Conservation (phyloP, 2,888 invertebrate species). For the Hydraecia micacea region DNA sequence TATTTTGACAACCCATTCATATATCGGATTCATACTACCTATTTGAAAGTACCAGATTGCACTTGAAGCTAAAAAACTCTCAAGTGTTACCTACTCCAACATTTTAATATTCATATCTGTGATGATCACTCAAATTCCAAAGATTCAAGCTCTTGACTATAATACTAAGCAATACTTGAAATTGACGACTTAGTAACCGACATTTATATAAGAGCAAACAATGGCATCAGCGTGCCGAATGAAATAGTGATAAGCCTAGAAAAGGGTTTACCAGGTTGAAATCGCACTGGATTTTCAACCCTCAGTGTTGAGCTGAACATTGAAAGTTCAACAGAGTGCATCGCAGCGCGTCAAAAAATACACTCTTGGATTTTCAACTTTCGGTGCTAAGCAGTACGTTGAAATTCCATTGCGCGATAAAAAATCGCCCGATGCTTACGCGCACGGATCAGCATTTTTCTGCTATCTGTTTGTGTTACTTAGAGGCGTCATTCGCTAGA, state of each 20-base stretch:
- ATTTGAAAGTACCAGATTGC: constrained; percentile 17
- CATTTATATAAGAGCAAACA: neutral
- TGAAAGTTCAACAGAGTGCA: neutral
- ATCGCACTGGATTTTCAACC: neutral
- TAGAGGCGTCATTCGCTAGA: neutral
- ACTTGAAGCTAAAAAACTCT: constrained; percentile 20
- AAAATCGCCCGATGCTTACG: too few relatives aligned
- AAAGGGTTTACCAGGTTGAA: neutral
- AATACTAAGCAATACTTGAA: constrained; percentile 68
- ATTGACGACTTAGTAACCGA: constrained; percentile 36
- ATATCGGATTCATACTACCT: neutral
- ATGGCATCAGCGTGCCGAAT: neutral
- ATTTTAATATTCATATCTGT: constrained; percentile 4
- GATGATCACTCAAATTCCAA: constrained; percentile 39
- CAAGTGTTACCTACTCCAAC: constrained; percentile 18
- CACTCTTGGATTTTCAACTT: neutral
- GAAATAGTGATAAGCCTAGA: neutral
- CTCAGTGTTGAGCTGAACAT: neutral
- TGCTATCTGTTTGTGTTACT: constrained; percentile 2
- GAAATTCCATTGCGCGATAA: neutral
- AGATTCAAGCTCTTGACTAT: constrained; percentile 54
- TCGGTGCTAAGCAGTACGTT: neutral
- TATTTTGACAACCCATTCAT: too few relatives aligned
- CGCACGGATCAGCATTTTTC: neutral
- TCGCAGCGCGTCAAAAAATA: neutral